Conservation (phyloP, 2,888 invertebrate genomes). For the Piscicola geometra region DNA sequence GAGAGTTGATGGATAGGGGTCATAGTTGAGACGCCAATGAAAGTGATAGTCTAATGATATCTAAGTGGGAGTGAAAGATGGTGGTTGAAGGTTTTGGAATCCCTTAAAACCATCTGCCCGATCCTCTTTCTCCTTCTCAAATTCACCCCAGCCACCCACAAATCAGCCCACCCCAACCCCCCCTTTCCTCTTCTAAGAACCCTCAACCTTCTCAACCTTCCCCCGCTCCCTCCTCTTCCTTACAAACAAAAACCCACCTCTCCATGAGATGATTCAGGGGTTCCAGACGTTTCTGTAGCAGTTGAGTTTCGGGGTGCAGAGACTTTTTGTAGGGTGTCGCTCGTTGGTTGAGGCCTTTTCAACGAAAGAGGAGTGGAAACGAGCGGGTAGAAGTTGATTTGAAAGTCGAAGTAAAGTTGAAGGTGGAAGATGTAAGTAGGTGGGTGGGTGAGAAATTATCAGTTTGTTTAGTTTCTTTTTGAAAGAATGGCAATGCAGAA, state of each 20-base stretch:
- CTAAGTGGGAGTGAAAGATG: no score
- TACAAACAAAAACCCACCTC: slow-evolving; percentile 54
- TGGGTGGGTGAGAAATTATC: background rate
- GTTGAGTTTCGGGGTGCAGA: slow-evolving; percentile 49
- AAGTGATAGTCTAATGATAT: no score
- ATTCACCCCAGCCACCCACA: background rate
- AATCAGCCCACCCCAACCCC: background rate
- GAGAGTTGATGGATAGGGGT: background rate
- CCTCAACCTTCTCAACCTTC: background rate
- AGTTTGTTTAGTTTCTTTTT: no score
- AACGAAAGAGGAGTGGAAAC: background rate
- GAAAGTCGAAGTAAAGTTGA: background rate
- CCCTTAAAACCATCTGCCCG: no score
- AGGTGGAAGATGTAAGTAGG: background rate
- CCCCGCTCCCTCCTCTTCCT: background rate
- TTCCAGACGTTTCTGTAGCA: slow-evolving; percentile 69
- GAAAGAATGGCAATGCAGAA: background rate
- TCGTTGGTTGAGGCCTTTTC: slow-evolving; percentile 68
- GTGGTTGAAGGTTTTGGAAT: no score
- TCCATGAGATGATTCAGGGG: slow-evolving; percentile 74
- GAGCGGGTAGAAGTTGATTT: background rate
- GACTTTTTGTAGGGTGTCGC: slow-evolving; percentile 84
- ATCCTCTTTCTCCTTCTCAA: background rate
- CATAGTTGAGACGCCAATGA: no score
- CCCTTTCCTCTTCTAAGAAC: background rate